Evolutionary conservation across 2,797 vertebrate genomes (phyloP), one percentile per base, ranked within the genome.

Genomic region (Labroides dimidiatus): DNA sequence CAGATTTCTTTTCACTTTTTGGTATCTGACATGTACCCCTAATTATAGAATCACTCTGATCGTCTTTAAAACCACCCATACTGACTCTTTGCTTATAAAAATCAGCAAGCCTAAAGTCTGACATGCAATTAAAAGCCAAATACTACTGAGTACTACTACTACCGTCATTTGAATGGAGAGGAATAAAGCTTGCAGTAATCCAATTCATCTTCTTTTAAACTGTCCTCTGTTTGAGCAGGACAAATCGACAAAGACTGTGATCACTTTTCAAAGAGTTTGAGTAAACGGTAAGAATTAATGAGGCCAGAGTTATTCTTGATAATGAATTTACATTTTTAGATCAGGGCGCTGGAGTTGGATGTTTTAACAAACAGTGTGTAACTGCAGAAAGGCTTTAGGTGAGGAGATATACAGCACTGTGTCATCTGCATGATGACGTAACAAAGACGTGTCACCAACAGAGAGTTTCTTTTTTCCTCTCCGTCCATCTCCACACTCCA

Each of bases 61-160:
- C n/a, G n/a, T n/a, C n/a, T 64, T 77, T 17, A 23, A 68, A 74
- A 80, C 60, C 24, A 4, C 64, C 37, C 16, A 68, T 53, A 15
- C 48, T 13, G 15, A 41, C n/a, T 17, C 15, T 36, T 23, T 55
- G 43, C 36, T 72, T 69, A 36, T 62, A 57, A 39, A n/a, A 65
- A 65, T 41, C 49, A 33, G 15, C 12, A 44, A 53, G 67, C 45
- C 51, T 4, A 5, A 7, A 41, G 2, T 10, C 12, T 17, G 14
- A 23, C 20, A 5, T 20, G 0, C 10, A 33, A n/a, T 19, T 16
- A 10, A 9, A 50, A 39, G 53, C 57, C 68, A 16, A 30, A 69
- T 58, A 61, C 66, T 65, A 70, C 53, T 36, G 23, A 66, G 10
- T 15, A 44, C 10, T 57, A 14, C 9, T 9, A 23, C 5, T 50